A percentile compares a stretch with the other conserved stretches of the same genome.
Evolutionary conservation across 37 sponge, comb jelly and placozoan genomes (phyloP).

Genomic region (Tethya wilhelma): DNA sequence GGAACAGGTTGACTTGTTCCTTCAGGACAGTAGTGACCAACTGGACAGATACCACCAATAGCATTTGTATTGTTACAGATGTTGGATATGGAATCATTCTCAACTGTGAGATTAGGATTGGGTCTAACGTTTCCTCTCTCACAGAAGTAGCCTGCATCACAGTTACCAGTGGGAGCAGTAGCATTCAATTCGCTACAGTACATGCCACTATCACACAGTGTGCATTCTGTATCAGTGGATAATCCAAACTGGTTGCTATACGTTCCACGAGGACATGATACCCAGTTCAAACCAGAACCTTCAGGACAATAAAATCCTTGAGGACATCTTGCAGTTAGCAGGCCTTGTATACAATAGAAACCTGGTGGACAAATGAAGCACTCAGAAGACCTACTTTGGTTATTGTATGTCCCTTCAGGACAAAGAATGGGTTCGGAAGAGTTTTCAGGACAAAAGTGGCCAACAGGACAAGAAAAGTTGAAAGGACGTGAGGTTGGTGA

Average conservation of each 20-base stretch:
- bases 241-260: background rate
- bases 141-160: background rate
- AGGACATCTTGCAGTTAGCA: background rate
- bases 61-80: background rate
- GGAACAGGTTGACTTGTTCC: background rate
- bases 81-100: background rate
- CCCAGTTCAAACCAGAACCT: background rate
- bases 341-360: slow-evolving; percentile 1
- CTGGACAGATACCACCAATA: background rate
- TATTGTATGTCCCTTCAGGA: background rate
- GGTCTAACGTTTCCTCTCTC: background rate
- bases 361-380: slow-evolving; percentile 13
- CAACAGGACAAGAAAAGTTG: background rate
- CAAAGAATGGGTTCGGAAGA: background rate
- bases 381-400: background rate
- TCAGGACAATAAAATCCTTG: slow-evolving; percentile 1
- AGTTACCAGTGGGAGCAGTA: background rate
- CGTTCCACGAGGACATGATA: background rate
- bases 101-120: background rate
- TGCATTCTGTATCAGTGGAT: background rate
- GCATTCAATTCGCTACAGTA: background rate
- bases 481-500: background rate
- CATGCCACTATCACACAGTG: background rate
- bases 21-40: slow-evolving; percentile 1
- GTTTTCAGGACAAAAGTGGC: background rate